These are phyloP conservation scores for Scaptomyza graminum DNA, from an alignment of 1,140 invertebrate species.

Conservation along the genomic window DNA sequence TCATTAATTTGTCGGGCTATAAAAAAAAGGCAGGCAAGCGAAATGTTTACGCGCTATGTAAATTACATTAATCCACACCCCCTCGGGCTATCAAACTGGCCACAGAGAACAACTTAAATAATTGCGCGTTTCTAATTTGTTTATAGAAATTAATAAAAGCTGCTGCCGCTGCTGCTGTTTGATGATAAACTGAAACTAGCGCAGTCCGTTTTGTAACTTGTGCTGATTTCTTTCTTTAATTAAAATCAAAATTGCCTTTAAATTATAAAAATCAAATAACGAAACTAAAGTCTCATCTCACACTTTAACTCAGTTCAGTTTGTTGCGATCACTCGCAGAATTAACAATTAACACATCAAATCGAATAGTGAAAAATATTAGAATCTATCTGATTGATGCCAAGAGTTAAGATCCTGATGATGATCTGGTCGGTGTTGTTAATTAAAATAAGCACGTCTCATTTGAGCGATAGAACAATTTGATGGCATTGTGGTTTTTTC, in stretches of 20 bases:
- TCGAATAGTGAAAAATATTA: slow-evolving; percentile 35
- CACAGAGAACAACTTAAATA: slow-evolving; percentile 11
- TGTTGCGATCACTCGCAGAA: slow-evolving; percentile 12
- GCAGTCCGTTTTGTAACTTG: slow-evolving; percentile 25
- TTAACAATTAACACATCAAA: slow-evolving; percentile 25
- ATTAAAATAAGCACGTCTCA: slow-evolving; percentile 33
- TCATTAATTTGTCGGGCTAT: slow-evolving; percentile 69
- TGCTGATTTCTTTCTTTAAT: slow-evolving; percentile 39
- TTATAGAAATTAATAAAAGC: slow-evolving; percentile 62
- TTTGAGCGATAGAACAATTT: slow-evolving; percentile 22
- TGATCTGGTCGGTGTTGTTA: slow-evolving; percentile 11
- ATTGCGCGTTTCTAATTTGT: slow-evolving; percentile 70
- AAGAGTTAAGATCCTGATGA: slow-evolving; percentile 31
- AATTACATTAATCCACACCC: slow-evolving; percentile 31
- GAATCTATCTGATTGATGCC: slow-evolving; percentile 34
- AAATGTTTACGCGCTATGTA: slow-evolving; percentile 72
- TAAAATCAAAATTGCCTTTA: slow-evolving; percentile 69
- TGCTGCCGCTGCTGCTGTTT: slow-evolving; percentile 50
- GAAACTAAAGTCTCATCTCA: slow-evolving; percentile 27
- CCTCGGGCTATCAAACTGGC: neutral
- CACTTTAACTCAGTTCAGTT: slow-evolving; percentile 6
- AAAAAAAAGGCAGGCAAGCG: slow-evolving; percentile 65
- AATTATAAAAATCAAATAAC: slow-evolving; percentile 57
- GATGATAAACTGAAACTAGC: slow-evolving; percentile 68
- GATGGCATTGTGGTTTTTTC: slow-evolving; percentile 4